phyloP scores from a whole-genome alignment of 2,888 invertebrate genomes.

The Cataglyphis livida region DNA sequence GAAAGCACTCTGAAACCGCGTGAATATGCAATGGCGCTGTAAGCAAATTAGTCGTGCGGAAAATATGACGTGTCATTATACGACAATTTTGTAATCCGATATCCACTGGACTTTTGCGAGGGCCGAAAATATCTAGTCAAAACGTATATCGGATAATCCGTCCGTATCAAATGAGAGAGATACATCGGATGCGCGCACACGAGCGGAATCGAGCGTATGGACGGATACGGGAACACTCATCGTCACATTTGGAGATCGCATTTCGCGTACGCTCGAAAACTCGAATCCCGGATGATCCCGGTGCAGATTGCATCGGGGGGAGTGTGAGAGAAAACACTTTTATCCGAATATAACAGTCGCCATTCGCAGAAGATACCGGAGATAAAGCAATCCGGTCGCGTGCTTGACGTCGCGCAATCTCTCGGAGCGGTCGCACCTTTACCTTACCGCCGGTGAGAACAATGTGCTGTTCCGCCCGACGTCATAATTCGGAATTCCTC shows the following conservation, averaged over 20 bases:
- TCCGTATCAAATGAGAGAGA: conserved; percentile 7
- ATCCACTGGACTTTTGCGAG: conserved; percentile 17
- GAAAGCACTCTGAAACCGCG: conserved; percentile 30
- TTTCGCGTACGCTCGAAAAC: conserved; percentile 50
- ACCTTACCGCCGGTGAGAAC: conserved; percentile 26
- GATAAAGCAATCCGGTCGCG: conserved; percentile 43
- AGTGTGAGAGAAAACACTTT: conserved; percentile 7
- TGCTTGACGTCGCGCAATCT: conserved; percentile 25
- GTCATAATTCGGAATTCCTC: conserved; percentile 58
- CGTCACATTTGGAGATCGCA: conserved; percentile 40
- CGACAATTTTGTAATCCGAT: conserved; percentile 37
- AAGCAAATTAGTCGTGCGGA: conserved; percentile 43
- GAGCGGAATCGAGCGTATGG: conserved; percentile 28
- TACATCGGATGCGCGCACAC: conserved; percentile 25
- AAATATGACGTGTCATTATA: conserved; percentile 40
- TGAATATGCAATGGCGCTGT: conserved; percentile 49
- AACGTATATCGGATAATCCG: conserved; percentile 37
- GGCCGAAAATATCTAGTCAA: conserved; percentile 33
- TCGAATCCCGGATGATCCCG: conserved; percentile 42
- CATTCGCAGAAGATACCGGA: conserved; percentile 33
- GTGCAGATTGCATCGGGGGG: conserved; percentile 46
- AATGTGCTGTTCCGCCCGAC: conserved; percentile 44
- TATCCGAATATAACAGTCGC: conserved; percentile 27
- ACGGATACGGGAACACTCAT: conserved; percentile 21
- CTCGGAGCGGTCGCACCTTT: conserved; percentile 7